A percentile compares a stretch with the other conserved stretches of the same genome.
Evolutionary conservation across 2,888 invertebrate species (phyloP).

Genomic region (Thereva unica): DNA sequence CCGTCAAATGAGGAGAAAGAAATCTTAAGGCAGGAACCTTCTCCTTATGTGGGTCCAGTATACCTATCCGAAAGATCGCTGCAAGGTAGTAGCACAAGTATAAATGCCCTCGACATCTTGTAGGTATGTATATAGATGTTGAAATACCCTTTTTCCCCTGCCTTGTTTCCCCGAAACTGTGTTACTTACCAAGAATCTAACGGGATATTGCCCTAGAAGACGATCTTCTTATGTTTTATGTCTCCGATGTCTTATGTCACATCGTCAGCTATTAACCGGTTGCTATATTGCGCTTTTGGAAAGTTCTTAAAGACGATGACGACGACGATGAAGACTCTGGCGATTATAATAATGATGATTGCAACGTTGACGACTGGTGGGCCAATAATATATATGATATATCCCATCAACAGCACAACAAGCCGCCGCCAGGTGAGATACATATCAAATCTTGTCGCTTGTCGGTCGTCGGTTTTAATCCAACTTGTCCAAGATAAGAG

Average conservation of each 20-base stretch:
- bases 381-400: no score
- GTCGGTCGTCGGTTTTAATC: neutral
- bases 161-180: slow-evolving; percentile 7
- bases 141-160: neutral
- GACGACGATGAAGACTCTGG: no score
- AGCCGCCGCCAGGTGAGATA: neutral
- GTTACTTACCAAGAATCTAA: slow-evolving; percentile 32
- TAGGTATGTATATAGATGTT: no score
- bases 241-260: slow-evolving; percentile 1
- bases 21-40: no score
- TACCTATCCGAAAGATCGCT: no score
- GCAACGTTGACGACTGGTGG: no score
- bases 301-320: neutral
- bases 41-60: no score
- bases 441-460: neutral
- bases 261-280: slow-evolving; percentile 6
- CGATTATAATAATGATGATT: no score
- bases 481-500: neutral
- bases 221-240: slow-evolving; percentile 16
- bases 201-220: slow-evolving; percentile 32
- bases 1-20: no score
- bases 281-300: slow-evolving; percentile 20
- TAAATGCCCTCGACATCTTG: no score
- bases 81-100: no score
- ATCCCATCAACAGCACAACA: no score